Conservation (phyloP, 2,797 vertebrate genomes). For the Mionectes olivaceus region DNA sequence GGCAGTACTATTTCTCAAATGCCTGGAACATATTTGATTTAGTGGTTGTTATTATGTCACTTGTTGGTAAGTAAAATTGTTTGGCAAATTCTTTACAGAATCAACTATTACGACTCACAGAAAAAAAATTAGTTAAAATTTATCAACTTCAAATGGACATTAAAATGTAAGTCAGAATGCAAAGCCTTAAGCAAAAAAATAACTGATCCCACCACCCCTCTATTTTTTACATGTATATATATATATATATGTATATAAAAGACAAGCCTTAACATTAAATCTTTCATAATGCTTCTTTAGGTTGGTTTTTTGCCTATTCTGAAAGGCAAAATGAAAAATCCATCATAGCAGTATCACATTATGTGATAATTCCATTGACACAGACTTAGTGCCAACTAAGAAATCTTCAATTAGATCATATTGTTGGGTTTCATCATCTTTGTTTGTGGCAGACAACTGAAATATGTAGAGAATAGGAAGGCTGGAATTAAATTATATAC, state of each 20-base stretch:
- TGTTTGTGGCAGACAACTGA: neutral
- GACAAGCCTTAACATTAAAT: neutral
- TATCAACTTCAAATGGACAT: neutral
- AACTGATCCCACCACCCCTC: neutral
- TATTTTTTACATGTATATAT: neutral
- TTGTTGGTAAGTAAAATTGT: constrained; percentile 73
- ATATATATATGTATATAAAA: neutral
- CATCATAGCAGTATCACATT: neutral
- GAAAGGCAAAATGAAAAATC: neutral
- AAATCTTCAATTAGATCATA: neutral
- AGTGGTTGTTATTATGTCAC: constrained; percentile 78
- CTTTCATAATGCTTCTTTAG: neutral
- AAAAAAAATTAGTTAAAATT: neutral
- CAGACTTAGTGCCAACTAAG: neutral
- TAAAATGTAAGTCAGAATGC: neutral
- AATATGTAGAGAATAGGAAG: neutral
- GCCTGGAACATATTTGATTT: constrained; percentile 83
- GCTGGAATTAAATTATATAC: neutral
- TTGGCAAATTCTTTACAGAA: neutral
- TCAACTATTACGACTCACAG: neutral
- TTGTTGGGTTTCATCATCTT: neutral
- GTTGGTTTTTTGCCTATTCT: neutral
- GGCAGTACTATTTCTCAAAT: constrained; percentile 80
- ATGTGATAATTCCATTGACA: neutral
- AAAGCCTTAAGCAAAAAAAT: neutral